Base-by-base conservation (phyloP, 2,888 invertebrate genomes). In the Tetragonula carbonaria region DNA sequence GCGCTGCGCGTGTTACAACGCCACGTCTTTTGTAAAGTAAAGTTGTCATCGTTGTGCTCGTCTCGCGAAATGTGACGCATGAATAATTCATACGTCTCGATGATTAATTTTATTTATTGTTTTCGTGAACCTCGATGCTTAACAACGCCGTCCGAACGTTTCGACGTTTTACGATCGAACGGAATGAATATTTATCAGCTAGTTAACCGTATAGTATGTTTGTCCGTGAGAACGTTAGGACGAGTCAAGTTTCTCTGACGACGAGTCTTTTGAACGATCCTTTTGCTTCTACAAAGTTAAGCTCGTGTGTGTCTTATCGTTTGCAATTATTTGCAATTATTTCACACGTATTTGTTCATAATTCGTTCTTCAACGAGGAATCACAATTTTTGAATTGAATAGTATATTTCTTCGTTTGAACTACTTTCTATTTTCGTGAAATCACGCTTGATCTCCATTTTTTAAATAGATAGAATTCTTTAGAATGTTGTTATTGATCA, bases 21-120 rank as follows among this genome's bases (percentile, higher is more conserved):
- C 53, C 57, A 79, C 73, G 1, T 57, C 80, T 74, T 80, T 73
- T 80, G 68, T 74, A 62, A 80, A 68, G 73, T 67, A 62, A 55
- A 63, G 80, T 68, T 51, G 65, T 53, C 72, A 80, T 72, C 66
- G 80, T 57, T 45, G 28, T 28, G 63, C 79, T 50, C 23, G 62
- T 53, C 51, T 45, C 33, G 18, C 21, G 53, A 28, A 57, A 57
- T 75, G 55, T 23, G 66, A 55, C 38, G 66, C 50, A 62, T 74
- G 68, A 80, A 80, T 82, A 67, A 70, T 74, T 23, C 45, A 65
- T 55, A 11, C 55, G 21, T 21, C 38, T n/a, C 57, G 75, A 53
- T 68, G 53, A 33, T 38, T 28, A 28, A n/a, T 28, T 63, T 68
- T 51, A 53, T 68, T 59, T 23, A 68, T 45, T 53, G 50, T 67